Evolutionary conservation across 37 sponge, comb jelly and placozoan genomes (phyloP).

Genomic region (Corticium candelabrum): DNA sequence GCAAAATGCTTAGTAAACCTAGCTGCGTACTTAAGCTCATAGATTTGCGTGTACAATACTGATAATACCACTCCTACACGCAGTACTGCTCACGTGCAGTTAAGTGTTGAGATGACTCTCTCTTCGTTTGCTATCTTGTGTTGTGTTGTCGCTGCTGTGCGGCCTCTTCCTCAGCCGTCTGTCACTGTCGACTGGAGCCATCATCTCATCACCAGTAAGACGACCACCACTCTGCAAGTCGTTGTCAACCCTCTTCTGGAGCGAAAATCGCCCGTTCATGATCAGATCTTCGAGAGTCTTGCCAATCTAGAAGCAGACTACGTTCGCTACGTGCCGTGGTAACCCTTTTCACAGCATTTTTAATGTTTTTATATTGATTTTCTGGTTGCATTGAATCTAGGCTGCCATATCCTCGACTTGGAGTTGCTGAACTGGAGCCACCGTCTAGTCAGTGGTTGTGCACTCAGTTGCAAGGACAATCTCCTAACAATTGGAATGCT

Average conservation of each 20-base stretch:
- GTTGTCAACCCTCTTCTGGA: neutral
- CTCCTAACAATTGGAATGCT: neutral
- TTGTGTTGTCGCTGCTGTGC: too few species aligned
- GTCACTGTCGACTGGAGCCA: neutral
- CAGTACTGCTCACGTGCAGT: too few species aligned
- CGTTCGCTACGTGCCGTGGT: constrained; percentile 10
- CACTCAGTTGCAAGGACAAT: neutral
- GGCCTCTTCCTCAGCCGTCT: too few species aligned
- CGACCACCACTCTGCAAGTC: constrained; percentile 1
- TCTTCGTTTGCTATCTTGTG: neutral
- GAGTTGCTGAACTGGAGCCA: constrained; percentile 8
- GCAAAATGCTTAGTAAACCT: too few species aligned
- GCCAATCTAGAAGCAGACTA: neutral
- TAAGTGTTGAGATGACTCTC: neutral
- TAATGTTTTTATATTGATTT: neutral
- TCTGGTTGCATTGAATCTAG: neutral
- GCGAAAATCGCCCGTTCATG: neutral
- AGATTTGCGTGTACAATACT: too few species aligned
- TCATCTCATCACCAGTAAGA: neutral
- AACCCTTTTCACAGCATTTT: neutral
- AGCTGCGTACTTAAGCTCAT: too few species aligned
- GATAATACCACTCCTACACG: too few species aligned
- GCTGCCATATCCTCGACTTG: neutral
- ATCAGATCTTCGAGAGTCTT: neutral
- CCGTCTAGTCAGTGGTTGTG: neutral